These are phyloP conservation scores for Phylloscopus trochiloides DNA, from an alignment of 2,113 vertebrate species.

Conservation along the genomic window DNA sequence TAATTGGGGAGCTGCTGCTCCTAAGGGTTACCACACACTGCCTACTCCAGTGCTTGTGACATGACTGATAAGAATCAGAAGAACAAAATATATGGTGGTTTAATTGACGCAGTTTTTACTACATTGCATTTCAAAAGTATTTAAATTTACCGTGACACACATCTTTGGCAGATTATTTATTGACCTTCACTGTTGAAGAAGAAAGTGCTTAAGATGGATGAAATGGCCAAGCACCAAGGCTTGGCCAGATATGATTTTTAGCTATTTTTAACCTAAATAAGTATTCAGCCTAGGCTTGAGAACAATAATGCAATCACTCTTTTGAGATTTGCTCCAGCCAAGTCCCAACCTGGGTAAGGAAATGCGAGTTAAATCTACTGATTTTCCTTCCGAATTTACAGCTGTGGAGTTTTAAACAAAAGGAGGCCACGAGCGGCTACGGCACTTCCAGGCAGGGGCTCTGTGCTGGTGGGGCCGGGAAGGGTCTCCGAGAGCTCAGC, in stretches of 20 bases:
- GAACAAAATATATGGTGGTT: neutral
- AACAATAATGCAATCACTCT: neutral
- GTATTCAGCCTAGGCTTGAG: neutral
- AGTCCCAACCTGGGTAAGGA: neutral
- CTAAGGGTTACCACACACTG: neutral
- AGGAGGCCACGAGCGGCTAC: neutral
- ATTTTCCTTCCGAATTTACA: constrained; percentile 5
- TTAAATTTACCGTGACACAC: neutral
- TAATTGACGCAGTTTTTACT: neutral
- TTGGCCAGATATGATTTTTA: neutral
- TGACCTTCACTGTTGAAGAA: neutral
- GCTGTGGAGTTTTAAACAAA: neutral
- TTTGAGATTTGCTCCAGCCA: neutral
- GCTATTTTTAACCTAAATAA: neutral
- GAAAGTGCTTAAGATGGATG: neutral
- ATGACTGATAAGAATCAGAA: neutral
- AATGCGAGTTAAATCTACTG: neutral
- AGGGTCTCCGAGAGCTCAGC: neutral
- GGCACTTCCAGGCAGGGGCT: neutral
- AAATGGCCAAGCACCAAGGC: neutral
- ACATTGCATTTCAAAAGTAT: neutral
- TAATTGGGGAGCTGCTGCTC: neutral
- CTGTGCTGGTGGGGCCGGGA: rapidly evolving
- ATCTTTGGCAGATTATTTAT: neutral
- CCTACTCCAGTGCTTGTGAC: neutral